phyloP scores from a whole-genome alignment of 2,797 vertebrate genomes.

The Sebastes melanostomus region DNA sequence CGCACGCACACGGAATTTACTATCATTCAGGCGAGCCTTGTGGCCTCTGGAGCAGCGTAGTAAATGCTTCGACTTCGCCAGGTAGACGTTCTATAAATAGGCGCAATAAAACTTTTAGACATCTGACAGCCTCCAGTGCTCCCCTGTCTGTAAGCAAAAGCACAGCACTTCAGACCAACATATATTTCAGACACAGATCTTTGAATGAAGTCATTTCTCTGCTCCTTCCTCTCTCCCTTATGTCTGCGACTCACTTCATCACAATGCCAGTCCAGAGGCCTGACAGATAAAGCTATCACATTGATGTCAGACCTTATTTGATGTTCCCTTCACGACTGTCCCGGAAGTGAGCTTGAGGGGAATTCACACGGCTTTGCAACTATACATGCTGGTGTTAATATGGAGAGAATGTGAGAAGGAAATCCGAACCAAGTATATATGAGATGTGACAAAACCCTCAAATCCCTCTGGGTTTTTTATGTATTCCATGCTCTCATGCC shows the following conservation, averaged over 20 bases:
- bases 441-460: conserved; percentile 30
- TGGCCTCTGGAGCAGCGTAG: conserved; percentile 29
- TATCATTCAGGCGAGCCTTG: conserved; percentile 15
- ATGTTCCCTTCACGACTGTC: neutral
- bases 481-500: conserved; percentile 56
- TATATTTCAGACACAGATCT: conserved; percentile 34
- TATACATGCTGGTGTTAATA: conserved; percentile 23
- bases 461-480: conserved; percentile 37
- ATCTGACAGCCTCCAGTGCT: conserved; percentile 26
- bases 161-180: conserved; percentile 8
- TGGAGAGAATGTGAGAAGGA: conserved; percentile 20
- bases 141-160: conserved; percentile 48
- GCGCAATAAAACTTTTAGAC: conserved; percentile 51
- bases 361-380: conserved; percentile 4
- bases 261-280: conserved; percentile 1
- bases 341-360: conserved; percentile 1
- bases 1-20: conserved; percentile 5
- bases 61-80: conserved; percentile 49
- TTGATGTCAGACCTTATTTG: conserved; percentile 27
- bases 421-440: conserved; percentile 36
- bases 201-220: conserved; percentile 10
- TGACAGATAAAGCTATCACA: conserved; percentile 42
- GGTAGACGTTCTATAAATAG: conserved; percentile 63
- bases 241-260: conserved; percentile 43
- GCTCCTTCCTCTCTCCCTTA: neutral